Base-by-base conservation (phyloP, 2,797 vertebrate species). In the Toxotes lorentzi region DNA sequence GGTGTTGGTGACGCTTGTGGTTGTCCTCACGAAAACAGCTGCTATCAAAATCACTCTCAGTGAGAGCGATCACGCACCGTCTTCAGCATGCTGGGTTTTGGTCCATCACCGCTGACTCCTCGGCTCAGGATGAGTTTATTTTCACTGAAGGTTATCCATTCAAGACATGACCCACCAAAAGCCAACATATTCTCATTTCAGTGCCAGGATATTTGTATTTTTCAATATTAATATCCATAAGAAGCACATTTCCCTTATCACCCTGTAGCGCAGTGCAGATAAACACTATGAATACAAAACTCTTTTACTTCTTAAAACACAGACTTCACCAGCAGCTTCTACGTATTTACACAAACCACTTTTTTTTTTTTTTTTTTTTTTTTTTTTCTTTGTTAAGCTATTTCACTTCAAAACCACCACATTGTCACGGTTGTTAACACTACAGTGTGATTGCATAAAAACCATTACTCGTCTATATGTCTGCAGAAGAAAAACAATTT, bases 261-360 rank as follows among this genome's bases (percentile, higher is more conserved):
- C 67, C 67, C 83, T 72, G 51, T 83, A 74, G 70, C 69, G 91
- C 79, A 78, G 80, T 87, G 82, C 86, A 88, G 81, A 85, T 84
- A 76, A 82, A 86, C 78, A 87, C 73, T 75, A 62, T 83, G 17
- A 86, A 88, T 91, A 92, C 80, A 93, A 92, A 93, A 92, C 72
- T 82, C 45, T 65, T 84, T 53, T 67, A 84, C 60, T 67, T 82
- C 64, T 88, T 70, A 82, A 88, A 85, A 91, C 83, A 88, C 81
- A 88, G 80, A 76, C 59, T 62, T 84, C 54, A 82, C 81, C 86
- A 89, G 76, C 73, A 84, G 85, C 89, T 87, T 81, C 76, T 54
- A 47, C 70, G 53, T 88, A 92, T 90, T 79, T 89, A 93, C 86
- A 90, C 64, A 84, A 60, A 90, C 65, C 8, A 1, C 8, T 51